phyloP scores from a whole-genome alignment of 2,797 vertebrate genomes.

The Tauraco hartlaubi region DNA sequence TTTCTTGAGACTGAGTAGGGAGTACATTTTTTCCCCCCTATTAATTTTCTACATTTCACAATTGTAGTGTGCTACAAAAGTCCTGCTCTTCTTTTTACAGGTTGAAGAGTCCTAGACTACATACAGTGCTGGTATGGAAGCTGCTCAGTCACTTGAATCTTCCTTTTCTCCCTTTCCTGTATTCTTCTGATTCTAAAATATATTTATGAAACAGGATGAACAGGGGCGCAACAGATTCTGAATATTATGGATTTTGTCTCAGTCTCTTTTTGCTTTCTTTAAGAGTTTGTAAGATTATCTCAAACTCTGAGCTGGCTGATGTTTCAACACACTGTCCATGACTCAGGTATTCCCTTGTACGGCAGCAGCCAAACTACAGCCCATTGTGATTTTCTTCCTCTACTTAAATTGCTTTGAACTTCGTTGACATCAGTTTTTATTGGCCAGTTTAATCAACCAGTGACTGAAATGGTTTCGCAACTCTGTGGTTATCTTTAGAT shows the following conservation, averaged over 20 bases:
- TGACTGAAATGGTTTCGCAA: conserved; percentile 1
- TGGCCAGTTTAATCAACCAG: background rate
- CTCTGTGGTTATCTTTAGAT: background rate
- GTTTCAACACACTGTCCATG: background rate
- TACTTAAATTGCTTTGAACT: background rate
- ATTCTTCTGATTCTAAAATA: background rate
- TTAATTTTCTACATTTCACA: background rate
- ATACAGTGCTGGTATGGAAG: background rate
- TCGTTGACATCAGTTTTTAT: background rate
- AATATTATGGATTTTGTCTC: background rate
- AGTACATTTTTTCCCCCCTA: background rate
- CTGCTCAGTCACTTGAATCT: background rate
- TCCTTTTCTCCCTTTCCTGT: background rate
- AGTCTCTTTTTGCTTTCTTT: background rate
- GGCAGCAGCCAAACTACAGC: background rate
- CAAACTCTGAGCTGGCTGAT: background rate
- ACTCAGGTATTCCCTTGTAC: background rate
- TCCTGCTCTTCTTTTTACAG: background rate
- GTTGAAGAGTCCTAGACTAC: background rate
- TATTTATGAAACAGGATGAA: background rate
- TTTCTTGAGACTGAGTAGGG: background rate
- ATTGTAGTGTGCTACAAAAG: background rate
- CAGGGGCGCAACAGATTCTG: background rate
- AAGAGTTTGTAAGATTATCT: background rate
- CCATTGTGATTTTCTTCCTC: background rate